phyloP scores from a whole-genome alignment of 2,113 vertebrate genomes.

The Prionailurus viverrinus region DNA sequence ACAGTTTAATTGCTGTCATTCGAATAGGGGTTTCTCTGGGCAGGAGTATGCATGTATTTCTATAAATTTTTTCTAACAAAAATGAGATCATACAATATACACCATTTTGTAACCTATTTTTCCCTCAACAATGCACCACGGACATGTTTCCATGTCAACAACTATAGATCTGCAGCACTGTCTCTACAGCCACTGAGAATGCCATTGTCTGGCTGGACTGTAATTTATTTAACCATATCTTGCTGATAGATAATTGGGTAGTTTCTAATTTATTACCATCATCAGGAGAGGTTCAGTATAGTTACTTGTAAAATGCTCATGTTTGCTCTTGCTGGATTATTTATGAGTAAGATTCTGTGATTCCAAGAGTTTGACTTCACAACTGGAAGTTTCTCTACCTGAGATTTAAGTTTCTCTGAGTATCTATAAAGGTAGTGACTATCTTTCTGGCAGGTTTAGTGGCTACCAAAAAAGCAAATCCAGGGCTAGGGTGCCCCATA shows the following conservation, averaged over 20 bases:
- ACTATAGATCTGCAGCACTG: neutral
- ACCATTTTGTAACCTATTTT: constrained; percentile 1
- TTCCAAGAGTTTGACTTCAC: neutral
- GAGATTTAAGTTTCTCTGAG: constrained; percentile 24
- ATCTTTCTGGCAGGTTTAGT: neutral
- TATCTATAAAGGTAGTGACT: neutral
- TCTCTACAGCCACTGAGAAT: neutral
- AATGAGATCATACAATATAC: neutral
- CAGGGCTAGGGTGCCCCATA: neutral
- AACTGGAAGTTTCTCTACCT: neutral
- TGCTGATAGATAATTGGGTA: constrained; percentile 38
- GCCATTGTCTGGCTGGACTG: neutral
- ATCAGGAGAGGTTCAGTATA: constrained; percentile 22
- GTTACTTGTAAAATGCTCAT: neutral
- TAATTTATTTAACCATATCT: constrained; percentile 56
- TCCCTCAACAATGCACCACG: neutral
- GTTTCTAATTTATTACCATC: constrained; percentile 53
- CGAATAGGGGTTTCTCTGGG: neutral
- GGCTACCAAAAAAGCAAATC: neutral
- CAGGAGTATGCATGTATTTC: neutral
- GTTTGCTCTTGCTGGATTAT: neutral
- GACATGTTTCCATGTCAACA: constrained; percentile 71
- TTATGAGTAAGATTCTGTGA: neutral
- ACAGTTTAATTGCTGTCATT: neutral
- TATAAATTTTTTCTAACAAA: neutral